Evolutionary conservation across 2,888 invertebrate species (phyloP).

Genomic region (Dryobota labecula): DNA sequence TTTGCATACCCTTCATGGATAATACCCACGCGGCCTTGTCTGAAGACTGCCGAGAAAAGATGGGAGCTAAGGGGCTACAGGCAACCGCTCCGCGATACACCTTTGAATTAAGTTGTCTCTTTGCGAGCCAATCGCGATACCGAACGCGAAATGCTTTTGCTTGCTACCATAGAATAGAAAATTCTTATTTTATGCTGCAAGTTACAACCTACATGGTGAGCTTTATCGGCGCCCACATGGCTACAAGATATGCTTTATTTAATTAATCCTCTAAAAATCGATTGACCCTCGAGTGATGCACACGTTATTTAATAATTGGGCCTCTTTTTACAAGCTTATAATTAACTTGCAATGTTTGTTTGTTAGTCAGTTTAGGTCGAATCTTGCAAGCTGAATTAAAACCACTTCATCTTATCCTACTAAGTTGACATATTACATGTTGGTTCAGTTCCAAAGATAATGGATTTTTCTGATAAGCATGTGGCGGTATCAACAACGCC

Average conservation of each 20-base stretch:
- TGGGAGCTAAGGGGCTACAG: neutral
- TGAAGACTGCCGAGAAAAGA: constrained; percentile 1
- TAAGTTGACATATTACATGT: neutral
- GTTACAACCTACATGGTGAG: neutral
- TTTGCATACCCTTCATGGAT: constrained; percentile 11
- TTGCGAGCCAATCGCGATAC: constrained; percentile 12
- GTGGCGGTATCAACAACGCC: too few relatives aligned
- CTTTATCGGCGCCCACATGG: too few relatives aligned
- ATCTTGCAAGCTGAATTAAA: neutral
- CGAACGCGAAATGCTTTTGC: neutral
- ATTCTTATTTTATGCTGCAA: too few relatives aligned
- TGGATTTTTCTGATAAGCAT: neutral
- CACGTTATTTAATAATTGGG: too few relatives aligned
- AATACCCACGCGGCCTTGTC: constrained; percentile 4
- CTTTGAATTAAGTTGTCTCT: constrained; percentile 23
- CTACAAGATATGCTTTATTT: neutral
- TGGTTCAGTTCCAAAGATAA: neutral
- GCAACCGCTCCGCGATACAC: neutral
- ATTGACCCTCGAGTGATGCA: too few relatives aligned
- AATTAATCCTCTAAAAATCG: neutral
- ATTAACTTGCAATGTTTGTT: neutral
- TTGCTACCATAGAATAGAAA: neutral
- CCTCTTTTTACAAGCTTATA: too few relatives aligned
- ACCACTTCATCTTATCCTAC: neutral
- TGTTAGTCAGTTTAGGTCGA: too few relatives aligned